phyloP scores from a whole-genome alignment of 2,797 vertebrate species.

The Anabacerthia variegaticeps region DNA sequence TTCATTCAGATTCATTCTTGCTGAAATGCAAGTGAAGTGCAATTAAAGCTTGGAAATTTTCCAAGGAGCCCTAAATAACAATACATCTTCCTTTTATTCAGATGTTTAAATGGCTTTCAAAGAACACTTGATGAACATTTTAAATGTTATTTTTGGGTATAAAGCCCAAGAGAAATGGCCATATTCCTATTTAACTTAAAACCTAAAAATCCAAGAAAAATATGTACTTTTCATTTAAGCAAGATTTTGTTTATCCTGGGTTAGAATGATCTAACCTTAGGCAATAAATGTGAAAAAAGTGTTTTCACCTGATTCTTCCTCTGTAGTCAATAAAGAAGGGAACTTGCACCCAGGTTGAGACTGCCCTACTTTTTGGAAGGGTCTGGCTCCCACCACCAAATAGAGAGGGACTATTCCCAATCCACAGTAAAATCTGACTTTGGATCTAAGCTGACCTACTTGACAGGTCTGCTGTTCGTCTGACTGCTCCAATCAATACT shows the following conservation, averaged over 20 bases:
- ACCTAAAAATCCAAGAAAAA: neutral
- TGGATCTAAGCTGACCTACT: neutral
- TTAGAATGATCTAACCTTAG: neutral
- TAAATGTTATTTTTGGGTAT: neutral
- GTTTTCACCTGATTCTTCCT: neutral
- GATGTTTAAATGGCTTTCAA: slow-evolving; percentile 41
- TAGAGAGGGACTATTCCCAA: neutral
- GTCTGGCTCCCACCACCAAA: neutral
- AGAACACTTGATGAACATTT: slow-evolving; percentile 2
- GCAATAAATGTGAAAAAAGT: neutral
- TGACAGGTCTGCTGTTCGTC: neutral
- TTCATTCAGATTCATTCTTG: slow-evolving; percentile 45
- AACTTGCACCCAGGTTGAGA: neutral
- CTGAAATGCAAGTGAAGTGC: slow-evolving; percentile 34
- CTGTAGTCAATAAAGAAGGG: neutral
- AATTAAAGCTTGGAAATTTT: slow-evolving; percentile 50
- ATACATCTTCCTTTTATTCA: slow-evolving; percentile 21
- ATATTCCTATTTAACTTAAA: neutral
- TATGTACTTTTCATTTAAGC: neutral
- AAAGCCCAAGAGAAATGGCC: neutral
- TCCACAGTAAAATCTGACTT: neutral
- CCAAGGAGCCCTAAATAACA: slow-evolving; percentile 51
- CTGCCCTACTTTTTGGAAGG: neutral
- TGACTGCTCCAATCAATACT: neutral
- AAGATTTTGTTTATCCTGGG: neutral